These are phyloP conservation scores for Pterostichus niger DNA, from an alignment of 2,888 invertebrate species.

Conservation along the genomic window DNA sequence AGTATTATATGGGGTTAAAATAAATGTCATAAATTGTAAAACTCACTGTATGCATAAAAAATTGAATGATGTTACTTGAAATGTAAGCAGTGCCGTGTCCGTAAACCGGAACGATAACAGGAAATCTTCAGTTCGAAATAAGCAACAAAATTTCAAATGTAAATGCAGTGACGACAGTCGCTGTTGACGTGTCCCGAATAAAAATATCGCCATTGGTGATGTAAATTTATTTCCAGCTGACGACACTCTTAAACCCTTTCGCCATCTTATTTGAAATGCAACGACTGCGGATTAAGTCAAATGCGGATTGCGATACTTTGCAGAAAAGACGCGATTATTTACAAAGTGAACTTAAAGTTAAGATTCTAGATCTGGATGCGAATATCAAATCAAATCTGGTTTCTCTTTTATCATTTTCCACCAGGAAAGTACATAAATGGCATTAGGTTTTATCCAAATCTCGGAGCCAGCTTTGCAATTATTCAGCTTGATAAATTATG, in stretches of 20 bases:
- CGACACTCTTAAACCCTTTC: slow-evolving; percentile 46
- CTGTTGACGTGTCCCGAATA: slow-evolving; percentile 44
- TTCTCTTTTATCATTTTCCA: too few relatives aligned
- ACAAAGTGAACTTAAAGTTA: neutral
- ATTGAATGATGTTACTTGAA: too few relatives aligned
- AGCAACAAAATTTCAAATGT: slow-evolving; percentile 25
- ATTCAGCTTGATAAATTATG: too few relatives aligned
- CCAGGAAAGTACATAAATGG: too few relatives aligned
- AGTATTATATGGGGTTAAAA: too few relatives aligned
- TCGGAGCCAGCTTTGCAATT: too few relatives aligned
- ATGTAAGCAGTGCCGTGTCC: neutral
- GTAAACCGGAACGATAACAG: too few relatives aligned
- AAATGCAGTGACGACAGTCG: slow-evolving; percentile 26
- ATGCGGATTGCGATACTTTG: slow-evolving; percentile 12
- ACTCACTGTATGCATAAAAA: too few relatives aligned
- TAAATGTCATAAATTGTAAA: too few relatives aligned
- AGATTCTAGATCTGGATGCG: neutral
- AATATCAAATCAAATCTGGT: too few relatives aligned
- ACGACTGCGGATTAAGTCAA: slow-evolving; percentile 10
- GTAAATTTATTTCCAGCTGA: slow-evolving; percentile 59
- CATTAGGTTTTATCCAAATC: too few relatives aligned
- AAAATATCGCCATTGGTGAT: slow-evolving; percentile 42
- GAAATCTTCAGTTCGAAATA: neutral
- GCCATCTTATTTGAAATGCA: slow-evolving; percentile 35
- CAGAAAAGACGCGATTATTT: slow-evolving; percentile 1